Base-by-base conservation (phyloP, 2,113 vertebrate species). In the Steatornis caripensis region DNA sequence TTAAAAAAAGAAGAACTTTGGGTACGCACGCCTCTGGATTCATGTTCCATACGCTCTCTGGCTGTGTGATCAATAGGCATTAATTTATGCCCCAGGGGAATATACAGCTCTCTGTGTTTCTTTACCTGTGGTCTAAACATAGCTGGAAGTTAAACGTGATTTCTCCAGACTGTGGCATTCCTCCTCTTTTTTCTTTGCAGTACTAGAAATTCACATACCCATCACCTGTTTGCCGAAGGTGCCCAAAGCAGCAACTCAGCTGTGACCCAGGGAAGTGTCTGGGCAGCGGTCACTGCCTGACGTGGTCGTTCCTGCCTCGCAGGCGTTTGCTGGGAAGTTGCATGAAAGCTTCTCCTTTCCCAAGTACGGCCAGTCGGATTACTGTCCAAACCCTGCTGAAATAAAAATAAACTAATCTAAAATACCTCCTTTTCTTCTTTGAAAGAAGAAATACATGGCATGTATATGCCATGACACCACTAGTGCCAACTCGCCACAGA, bases 21-120 rank as follows among this genome's bases (percentile, higher is more conserved):
- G 51, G 78, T 69, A 2, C 43, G 37, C 10, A 3, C 5, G 72
- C 9, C 21, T 84, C 45, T 72, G n/a, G 65, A 84, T 15, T 43
- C 45, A 4, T 15, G 34, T 41, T 81, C 48, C 32, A 1, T 29
- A 17, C 8, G 1, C 21, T 15, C 55, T 21, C 45, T 77, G 71
- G 37, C 23, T 70, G 46, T 34, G 72, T 54, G 72, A 86, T 94
- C 93, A 87, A 32, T 68, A 94, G 81, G 43, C 86, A 86, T 78
- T 96, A 48, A 23, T 60, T 91, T 62, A 11, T 48, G 34, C 48
- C 79, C 60, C 79, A 46, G 34, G 92, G 85, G 85, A 55, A 32
- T 83, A n/a, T 13, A 9, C 46, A n/a, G 43, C 32, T 74, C 54
- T 39, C 15, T 46, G 34, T 80, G 62, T 51, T 92, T 36, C 68